Evolutionary conservation across 2,113 vertebrate genomes (phyloP), one percentile per base, ranked within the genome.

Genomic region (Rhinolophus sinicus): DNA sequence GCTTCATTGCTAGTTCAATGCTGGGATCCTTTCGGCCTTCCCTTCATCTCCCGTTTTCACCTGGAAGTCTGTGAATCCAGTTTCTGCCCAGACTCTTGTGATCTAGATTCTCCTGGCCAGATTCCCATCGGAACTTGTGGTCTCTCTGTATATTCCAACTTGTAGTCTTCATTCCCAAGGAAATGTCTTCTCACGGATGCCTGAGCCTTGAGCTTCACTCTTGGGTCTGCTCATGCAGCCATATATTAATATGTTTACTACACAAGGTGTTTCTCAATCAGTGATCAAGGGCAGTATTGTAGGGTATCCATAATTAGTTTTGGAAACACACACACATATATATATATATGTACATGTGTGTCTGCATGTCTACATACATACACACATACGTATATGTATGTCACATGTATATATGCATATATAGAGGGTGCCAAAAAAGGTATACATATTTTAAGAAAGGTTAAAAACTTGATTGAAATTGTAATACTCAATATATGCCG

Each of bases 31-130:
- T 75, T 21, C 69, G 54, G 22, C 26, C 38, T 62, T 80, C 56
- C 35, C 18, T 90, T 84, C n/a, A 58, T 75, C 52, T 94, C 47
- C 73, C 38, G 12, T 82, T 90, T 93, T 94, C 38, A 90, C 56
- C 33, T n/a, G 40, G 5, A 90, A 90, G 73, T 67, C 38, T 15
- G 13, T 54, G 38, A 67, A 56, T 73, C 50, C 64, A 44, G 2
- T 65, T 81, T 92, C 73, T 80, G 35, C 24, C 56, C 38, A n/a
- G 35, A 5, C 5, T 13, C 35, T 73, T 33, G 52, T 4, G 8
- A 56, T 38, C 44, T 38, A 67, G 15, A 15, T 67, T 72, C 26
- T 50, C 50, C 50, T 78, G 50, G 33, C 56, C 60, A 62, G 30
- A 13, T 2, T 90, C 21, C 60, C n/a, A 30, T 14, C 30, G 87